Conservation (phyloP, 2,888 invertebrate species). For the Acanthosepion lycidas region DNA sequence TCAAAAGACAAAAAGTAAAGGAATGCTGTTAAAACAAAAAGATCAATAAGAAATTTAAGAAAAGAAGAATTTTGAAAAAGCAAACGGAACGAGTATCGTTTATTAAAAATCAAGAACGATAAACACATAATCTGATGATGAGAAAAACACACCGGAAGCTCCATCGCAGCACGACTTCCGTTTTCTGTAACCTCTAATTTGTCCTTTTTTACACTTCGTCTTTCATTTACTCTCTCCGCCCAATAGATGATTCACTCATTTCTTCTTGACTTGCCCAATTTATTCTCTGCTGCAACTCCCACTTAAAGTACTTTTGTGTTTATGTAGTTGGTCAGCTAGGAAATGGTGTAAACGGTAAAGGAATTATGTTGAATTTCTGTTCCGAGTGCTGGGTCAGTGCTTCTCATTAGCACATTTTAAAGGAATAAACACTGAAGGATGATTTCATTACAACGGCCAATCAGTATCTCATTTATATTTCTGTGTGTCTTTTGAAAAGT, state of each 20-base stretch:
- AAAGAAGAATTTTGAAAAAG: background rate
- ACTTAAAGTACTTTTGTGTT: background rate
- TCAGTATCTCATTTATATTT: too few relatives aligned
- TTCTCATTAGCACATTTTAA: too few relatives aligned
- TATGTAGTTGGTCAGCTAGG: background rate
- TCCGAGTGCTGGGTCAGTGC: too few relatives aligned
- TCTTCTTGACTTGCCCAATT: background rate
- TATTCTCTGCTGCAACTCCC: background rate
- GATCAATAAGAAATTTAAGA: background rate
- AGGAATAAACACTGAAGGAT: too few relatives aligned
- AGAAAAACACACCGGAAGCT: background rate
- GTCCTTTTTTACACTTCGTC: background rate
- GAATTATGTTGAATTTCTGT: too few relatives aligned
- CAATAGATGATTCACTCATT: too few relatives aligned
- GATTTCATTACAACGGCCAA: too few relatives aligned
- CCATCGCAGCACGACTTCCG: background rate
- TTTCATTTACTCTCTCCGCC: background rate
- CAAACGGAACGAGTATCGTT: background rate
- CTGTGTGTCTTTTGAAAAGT: too few relatives aligned
- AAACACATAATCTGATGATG: background rate
- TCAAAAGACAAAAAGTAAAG: background rate
- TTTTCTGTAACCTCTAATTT: background rate
- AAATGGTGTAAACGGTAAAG: background rate
- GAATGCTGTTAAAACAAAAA: background rate
- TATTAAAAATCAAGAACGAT: background rate